These are phyloP conservation scores for Drosophila mimetica DNA, from an alignment of 2,888 invertebrate species.

Conservation along the genomic window DNA sequence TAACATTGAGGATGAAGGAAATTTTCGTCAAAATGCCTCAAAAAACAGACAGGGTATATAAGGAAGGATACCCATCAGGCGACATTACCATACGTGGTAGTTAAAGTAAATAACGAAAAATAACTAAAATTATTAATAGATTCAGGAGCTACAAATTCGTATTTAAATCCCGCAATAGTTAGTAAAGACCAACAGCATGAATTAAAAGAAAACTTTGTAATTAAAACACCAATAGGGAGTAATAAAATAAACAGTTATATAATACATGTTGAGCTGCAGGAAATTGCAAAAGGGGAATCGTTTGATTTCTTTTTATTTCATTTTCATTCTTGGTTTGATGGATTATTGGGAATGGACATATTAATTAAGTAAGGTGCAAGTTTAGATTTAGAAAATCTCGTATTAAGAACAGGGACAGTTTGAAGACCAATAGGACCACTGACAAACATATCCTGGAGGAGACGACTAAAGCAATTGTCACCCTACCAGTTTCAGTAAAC, in stretches of 20 bases:
- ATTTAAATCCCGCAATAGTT: no score
- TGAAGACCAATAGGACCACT: no score
- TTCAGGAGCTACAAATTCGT: not conserved
- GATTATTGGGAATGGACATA: not conserved
- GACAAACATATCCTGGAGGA: no score
- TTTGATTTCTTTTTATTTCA: not conserved
- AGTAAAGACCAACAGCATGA: not conserved
- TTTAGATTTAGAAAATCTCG: conserved; percentile 1
- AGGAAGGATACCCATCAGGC: not conserved
- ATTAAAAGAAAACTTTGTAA: not conserved
- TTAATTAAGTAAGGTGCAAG: conserved; percentile 1
- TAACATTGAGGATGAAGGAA: conserved; percentile 1
- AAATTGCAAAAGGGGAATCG: not conserved
- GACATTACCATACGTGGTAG: conserved; percentile 2
- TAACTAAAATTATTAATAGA: not conserved
- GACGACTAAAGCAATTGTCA: no score
- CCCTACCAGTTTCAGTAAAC: no score
- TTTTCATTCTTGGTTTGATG: not conserved
- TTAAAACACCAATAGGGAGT: not conserved
- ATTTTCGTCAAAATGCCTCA: not conserved
- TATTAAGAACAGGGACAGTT: not conserved
- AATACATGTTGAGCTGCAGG: conserved; percentile 1
- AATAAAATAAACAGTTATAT: not conserved
- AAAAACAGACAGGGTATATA: conserved; percentile 1
- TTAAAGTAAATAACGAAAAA: not conserved